Conservation (phyloP, 1,140 invertebrate genomes). For the Calliphora vicina region DNA sequence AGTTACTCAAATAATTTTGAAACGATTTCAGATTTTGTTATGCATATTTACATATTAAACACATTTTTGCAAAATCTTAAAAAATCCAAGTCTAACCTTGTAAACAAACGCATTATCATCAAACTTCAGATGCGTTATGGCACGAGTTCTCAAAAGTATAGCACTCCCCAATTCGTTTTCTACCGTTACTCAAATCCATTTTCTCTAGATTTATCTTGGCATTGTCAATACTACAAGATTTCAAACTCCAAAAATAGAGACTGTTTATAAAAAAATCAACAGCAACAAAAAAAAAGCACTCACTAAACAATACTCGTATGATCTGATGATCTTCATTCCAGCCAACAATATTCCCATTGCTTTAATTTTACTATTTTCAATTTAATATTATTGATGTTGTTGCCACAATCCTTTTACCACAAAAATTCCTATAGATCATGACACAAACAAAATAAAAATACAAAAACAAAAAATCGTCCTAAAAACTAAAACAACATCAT, state of each 20-base stretch:
- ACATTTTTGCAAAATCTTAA: no score
- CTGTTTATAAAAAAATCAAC: neutral
- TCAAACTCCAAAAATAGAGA: neutral
- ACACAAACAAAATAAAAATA: neutral
- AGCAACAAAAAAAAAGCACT: neutral
- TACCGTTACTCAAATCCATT: no score
- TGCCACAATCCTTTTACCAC: neutral
- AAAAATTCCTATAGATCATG: constrained; percentile 8
- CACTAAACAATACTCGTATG: neutral
- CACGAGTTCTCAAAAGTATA: no score
- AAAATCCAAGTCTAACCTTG: no score
- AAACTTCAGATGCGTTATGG: no score
- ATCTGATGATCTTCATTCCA: neutral
- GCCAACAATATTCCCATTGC: neutral
- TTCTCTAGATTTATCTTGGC: no score
- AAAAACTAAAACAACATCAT: neutral
- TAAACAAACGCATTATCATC: no score
- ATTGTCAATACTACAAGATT: no score
- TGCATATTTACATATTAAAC: no score
- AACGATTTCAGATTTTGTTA: no score
- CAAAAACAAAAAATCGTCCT: neutral
- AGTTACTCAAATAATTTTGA: no score
- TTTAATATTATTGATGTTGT: neutral
- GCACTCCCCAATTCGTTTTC: no score
- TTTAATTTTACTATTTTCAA: neutral